Conservation (phyloP, 1,140 invertebrate genomes). For the Danaus plexippus region DNA sequence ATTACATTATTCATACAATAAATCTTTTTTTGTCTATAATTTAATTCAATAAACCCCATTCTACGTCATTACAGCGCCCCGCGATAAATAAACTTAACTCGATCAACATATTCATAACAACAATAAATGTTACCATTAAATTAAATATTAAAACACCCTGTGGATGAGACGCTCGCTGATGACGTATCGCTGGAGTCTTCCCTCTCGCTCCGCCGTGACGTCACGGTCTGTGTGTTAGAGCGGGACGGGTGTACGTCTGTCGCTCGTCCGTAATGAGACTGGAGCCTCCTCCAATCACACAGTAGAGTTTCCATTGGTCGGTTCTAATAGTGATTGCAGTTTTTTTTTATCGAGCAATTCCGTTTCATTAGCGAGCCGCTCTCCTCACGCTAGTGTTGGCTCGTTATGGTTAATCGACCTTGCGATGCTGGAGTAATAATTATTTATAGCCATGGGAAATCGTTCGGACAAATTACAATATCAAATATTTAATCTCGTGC, state of each 20-base stretch:
- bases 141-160: constrained; percentile 65
- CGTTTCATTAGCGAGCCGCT: constrained; percentile 37
- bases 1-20: too few relatives aligned
- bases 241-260: constrained; percentile 30
- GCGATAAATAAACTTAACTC: constrained; percentile 52
- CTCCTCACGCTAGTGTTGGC: constrained; percentile 1
- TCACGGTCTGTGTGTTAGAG: constrained; percentile 13
- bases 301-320: constrained; percentile 43
- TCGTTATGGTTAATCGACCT: constrained; percentile 9
- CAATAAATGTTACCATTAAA: constrained; percentile 55
- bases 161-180: constrained; percentile 31
- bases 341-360: constrained; percentile 47
- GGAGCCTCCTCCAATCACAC: constrained; percentile 59
- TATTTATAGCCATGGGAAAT: too few relatives aligned
- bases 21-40: too few relatives aligned
- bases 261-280: constrained; percentile 50
- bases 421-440: not conserved
- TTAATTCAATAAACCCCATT: constrained; percentile 35
- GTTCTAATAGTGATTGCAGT: constrained; percentile 43
- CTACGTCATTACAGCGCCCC: constrained; percentile 43
- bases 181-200: constrained; percentile 28
- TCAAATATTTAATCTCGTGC: too few relatives aligned
- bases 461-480: too few relatives aligned
- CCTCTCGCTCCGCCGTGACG: constrained; percentile 15
- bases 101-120: constrained; percentile 60